Conservation (phyloP, 2,888 invertebrate genomes). For the Acleris emargana region DNA sequence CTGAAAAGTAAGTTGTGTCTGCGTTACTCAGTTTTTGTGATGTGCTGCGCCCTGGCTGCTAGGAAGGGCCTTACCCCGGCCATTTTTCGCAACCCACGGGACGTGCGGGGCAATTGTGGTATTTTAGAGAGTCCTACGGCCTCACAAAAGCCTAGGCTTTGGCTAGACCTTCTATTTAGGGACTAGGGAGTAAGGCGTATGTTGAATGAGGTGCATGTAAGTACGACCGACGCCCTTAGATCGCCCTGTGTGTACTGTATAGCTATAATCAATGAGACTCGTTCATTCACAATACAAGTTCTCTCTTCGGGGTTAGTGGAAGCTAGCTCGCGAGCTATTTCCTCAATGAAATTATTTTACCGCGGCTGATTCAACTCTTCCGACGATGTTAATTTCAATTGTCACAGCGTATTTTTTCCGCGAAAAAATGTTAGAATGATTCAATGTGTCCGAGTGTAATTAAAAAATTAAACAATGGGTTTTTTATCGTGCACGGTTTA, state of each 20-base stretch:
- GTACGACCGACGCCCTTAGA: slow-evolving; percentile 75
- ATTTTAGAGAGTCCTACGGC: slow-evolving; percentile 44
- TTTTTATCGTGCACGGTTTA: slow-evolving; percentile 37
- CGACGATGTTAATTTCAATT: not conserved
- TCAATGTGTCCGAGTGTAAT: slow-evolving; percentile 4
- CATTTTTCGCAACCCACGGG: slow-evolving; percentile 72
- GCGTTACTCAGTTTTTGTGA: slow-evolving; percentile 63
- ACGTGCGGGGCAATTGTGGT: slow-evolving; percentile 57
- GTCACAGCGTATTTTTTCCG: slow-evolving; percentile 32
- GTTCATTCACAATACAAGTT: slow-evolving; percentile 80
- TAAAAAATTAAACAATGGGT: slow-evolving; percentile 39
- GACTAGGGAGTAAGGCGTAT: slow-evolving; percentile 45
- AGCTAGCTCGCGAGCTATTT: slow-evolving; percentile 62
- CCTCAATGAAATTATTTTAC: slow-evolving; percentile 55
- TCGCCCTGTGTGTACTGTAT: slow-evolving; percentile 64
- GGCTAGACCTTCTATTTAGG: slow-evolving; percentile 38
- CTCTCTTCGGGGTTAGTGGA: slow-evolving; percentile 74
- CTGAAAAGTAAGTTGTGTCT: slow-evolving; percentile 91
- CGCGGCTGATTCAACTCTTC: slow-evolving; percentile 18
- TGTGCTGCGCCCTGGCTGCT: slow-evolving; percentile 68
- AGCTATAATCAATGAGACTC: slow-evolving; percentile 76
- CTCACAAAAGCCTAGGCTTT: slow-evolving; percentile 36
- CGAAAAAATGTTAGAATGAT: slow-evolving; percentile 25
- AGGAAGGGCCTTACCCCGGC: slow-evolving; percentile 79
- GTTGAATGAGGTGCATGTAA: slow-evolving; percentile 47